Evolutionary conservation across 2,888 invertebrate genomes (phyloP).

Genomic region (Sturmia bella): DNA sequence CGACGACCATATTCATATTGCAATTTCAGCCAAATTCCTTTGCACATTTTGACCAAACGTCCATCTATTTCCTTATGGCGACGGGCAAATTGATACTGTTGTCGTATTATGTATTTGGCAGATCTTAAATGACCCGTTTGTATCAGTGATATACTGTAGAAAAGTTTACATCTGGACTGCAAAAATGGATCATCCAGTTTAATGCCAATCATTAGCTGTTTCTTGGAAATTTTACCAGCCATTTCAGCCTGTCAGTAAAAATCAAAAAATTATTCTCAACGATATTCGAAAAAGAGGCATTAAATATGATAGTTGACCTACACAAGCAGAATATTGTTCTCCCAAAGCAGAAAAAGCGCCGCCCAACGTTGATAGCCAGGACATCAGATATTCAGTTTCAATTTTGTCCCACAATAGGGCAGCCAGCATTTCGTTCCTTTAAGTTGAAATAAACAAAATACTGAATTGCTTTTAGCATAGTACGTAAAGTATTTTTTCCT

Average conservation of each 20-base stretch:
- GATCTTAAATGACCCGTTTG: constrained; percentile 88
- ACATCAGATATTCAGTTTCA: constrained; percentile 92
- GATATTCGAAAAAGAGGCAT: neutral
- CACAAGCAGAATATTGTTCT: constrained; percentile 90
- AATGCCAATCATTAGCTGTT: constrained; percentile 91
- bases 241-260: constrained; percentile 90
- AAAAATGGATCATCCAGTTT: constrained; percentile 91
- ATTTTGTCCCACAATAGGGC: constrained; percentile 84
- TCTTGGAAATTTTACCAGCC: constrained; percentile 93
- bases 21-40: constrained; percentile 92
- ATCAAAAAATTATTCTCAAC: neutral
- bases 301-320: constrained; percentile 79
- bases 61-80: constrained; percentile 82
- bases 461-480: neutral
- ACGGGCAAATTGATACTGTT: constrained; percentile 83
- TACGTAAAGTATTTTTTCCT: neutral
- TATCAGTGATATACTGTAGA: constrained; percentile 92
- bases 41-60: constrained; percentile 90
- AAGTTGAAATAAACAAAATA: neutral
- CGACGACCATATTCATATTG: constrained; percentile 81
- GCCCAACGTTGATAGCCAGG: constrained; percentile 97
- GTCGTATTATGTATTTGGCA: constrained; percentile 85
- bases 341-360: constrained; percentile 98
- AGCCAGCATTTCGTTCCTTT: constrained; percentile 83
- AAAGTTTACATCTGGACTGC: constrained; percentile 92